These are phyloP conservation scores for Dendrolimus houi DNA, from an alignment of 2,888 invertebrate genomes.

Conservation along the genomic window DNA sequence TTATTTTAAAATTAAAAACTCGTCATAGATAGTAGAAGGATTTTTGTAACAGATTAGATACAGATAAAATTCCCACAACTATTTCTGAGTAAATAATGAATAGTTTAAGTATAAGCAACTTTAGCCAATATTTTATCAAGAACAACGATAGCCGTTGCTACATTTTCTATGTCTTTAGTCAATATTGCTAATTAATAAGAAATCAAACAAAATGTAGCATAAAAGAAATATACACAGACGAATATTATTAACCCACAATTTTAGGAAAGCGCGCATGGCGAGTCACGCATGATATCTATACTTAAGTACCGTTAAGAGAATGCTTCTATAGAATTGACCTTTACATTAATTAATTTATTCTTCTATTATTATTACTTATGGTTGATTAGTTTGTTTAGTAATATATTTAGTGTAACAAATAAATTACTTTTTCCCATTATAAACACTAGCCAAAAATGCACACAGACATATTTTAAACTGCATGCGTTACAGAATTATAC, in stretches of 20 bases:
- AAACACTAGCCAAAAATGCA: not conserved
- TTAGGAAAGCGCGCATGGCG: not conserved
- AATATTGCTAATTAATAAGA: too few species aligned
- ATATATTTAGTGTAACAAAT: not conserved
- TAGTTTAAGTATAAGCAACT: too few species aligned
- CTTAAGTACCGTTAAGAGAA: not conserved
- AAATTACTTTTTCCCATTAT: not conserved
- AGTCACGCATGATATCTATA: not conserved
- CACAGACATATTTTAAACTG: not conserved
- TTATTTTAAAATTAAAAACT: too few species aligned
- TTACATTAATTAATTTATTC: not conserved
- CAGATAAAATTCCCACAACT: too few species aligned
- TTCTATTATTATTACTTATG: not conserved
- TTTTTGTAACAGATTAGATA: too few species aligned
- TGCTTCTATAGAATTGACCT: not conserved
- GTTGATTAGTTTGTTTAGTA: not conserved
- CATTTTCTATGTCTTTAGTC: too few species aligned
- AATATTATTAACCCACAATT: not conserved
- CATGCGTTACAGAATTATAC: not conserved
- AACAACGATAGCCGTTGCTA: too few species aligned
- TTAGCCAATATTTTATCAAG: too few species aligned
- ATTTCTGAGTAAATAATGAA: too few species aligned
- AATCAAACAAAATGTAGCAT: too few species aligned
- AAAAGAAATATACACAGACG: not conserved
- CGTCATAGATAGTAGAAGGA: too few species aligned